phyloP scores from a whole-genome alignment of 2,888 invertebrate genomes.

The Drosophila neonasuta region DNA sequence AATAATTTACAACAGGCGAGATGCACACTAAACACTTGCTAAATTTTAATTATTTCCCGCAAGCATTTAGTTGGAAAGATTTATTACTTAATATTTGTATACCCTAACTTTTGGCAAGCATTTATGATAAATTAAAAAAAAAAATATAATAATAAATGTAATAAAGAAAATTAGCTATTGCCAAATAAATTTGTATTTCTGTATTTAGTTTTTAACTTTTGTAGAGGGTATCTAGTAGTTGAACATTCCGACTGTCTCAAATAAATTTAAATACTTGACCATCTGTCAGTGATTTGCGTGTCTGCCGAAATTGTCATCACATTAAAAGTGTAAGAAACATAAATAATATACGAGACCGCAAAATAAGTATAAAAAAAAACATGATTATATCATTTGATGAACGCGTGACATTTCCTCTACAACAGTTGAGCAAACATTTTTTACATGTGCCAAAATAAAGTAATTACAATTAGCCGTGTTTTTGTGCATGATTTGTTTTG shows the following conservation, averaged over 20 bases:
- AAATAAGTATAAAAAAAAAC: slow-evolving; percentile 7
- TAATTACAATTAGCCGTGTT: slow-evolving; percentile 10
- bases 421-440: slow-evolving; percentile 8
- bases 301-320: slow-evolving; percentile 16
- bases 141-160: background rate
- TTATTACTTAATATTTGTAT: background rate
- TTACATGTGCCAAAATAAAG: slow-evolving; percentile 9
- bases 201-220: background rate
- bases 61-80: background rate
- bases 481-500: background rate
- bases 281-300: slow-evolving; percentile 24
- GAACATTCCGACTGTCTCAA: background rate
- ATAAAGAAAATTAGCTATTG: background rate
- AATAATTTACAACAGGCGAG: background rate
- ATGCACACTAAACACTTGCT: background rate
- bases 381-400: slow-evolving; percentile 28
- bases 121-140: background rate
- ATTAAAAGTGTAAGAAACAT: slow-evolving; percentile 10
- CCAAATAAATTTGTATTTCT: background rate
- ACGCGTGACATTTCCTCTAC: slow-evolving; percentile 34
- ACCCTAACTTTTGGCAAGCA: background rate
- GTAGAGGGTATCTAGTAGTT: slow-evolving; percentile 1
- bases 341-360: slow-evolving; percentile 2
- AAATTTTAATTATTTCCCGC: background rate
- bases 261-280: slow-evolving; percentile 4